Evolutionary conservation across 1,140 invertebrate genomes (phyloP), one percentile per base, ranked within the genome.

Genomic region (Euura saliciscinereae): DNA sequence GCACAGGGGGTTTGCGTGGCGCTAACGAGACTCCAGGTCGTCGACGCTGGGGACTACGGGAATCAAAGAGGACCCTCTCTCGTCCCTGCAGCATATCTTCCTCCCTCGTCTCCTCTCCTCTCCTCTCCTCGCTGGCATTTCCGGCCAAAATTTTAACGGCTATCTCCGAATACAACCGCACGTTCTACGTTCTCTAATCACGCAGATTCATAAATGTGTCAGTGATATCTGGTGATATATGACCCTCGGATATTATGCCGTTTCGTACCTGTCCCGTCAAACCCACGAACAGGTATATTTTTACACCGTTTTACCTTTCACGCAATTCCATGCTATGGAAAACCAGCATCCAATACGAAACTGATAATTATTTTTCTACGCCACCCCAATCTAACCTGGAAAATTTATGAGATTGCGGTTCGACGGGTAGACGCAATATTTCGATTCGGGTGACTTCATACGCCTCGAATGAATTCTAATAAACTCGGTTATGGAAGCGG

Each of bases 21-120:
- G 79, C 79, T 85, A 84, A 84, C 80, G 84, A 84, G 81, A 73
- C 78, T 7, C 51, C 8, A n/a, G 51, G 10, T 67, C 28, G 28
- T 44, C 66, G 76, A 74, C 76, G 75, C 75, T 73, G 76, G 71
- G 46, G 75, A 77, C 74, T 80, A 80, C 77, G 77, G 74, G 76
- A 82, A 82, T 80, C 74, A 72, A 73, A 73, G 72, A 76, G 66
- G 76, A 71, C 66, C 66, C 71, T 64, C 73, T 71, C 75, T 74
- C 71, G 76, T 78, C 75, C 73, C 44, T 69, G 51, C 6, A 3
- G 51, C 10, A 11, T 59, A 6, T 59, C 51, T 59, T 59, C 8
- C 3, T n/a, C 13, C 51, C 6, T n/a, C 3, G 10, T 6, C 3
- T 8, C 13, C 51, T 59, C 51, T 59, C 13, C 51, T 59, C 51